Base-by-base conservation (phyloP, 2,113 vertebrate species). In the Loxodonta africana region DNA sequence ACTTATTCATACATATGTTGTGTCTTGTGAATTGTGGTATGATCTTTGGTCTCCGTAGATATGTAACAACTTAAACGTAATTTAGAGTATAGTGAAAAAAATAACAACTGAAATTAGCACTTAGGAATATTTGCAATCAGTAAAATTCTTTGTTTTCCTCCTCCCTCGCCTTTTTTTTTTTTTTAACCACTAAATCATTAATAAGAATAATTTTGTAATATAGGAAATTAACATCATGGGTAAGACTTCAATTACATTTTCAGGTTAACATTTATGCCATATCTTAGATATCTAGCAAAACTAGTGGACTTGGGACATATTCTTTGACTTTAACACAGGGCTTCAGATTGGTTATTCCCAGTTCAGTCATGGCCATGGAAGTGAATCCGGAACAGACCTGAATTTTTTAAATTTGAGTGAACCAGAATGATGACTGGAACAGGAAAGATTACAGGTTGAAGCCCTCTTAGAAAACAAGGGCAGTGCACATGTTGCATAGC, bases 21-120 rank as follows among this genome's bases (percentile, higher is more conserved):
- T 74, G 26, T 92, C 69, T 95, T 93, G 23, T 89, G 95, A 96
- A 83, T 95, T 26, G 21, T 93, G 74, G 88, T 83, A 41, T 83
- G 74, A 88, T 87, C 73, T 95, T 95, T 65, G 63, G 46, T 97
- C 62, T 90, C 81, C 87, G 76, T 33, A 92, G 87, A 95, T 93
- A 91, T 57, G n/a, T 93, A 73, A 37, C 84, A 84, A 83, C 44
- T 93, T 77, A 89, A 95, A n/a, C 63, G 57, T 83, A 91, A 86
- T 88, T 94, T 97, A 63, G 63, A 62, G 81, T 78, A 26, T 67
- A 81, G 33, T 82, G 46, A 28, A 5, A 46, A 46, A 86, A 89
- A 33, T 78, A 81, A 51, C 37, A 91, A 60, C 6, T 88, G 62
- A 30, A 80, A 37, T 81, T 91, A 84, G 37, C 74, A 65, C 73